Base-by-base conservation (phyloP, 2,797 vertebrate species). In the Lates japonicus region DNA sequence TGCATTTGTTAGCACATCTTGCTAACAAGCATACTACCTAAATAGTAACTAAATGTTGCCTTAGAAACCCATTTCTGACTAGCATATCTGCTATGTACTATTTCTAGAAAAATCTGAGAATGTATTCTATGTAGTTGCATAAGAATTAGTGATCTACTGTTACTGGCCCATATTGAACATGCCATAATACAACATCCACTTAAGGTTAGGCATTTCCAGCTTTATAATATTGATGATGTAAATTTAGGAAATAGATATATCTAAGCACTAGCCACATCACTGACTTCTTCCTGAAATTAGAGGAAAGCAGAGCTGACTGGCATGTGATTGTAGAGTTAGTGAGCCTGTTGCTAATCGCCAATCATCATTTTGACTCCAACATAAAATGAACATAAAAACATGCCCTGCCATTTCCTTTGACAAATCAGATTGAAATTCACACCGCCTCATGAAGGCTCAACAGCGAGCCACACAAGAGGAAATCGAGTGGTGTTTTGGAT, bases 301-400 rank as follows among this genome's bases (percentile, higher is more conserved):
- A 57, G 42, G 37, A 29, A 48, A 63, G 72, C 55, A 31, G 33
- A 54, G n/a, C 39, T 57, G 72, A 41, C 51, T 51, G 63, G 9
- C 44, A 25, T 55, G 57, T 42, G 54, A 67, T 49, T 41, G 70
- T 17, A 39, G 70, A 88, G 78, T 75, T 76, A 76, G 67, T 72
- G 74, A 85, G 52, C 60, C 78, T 65, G 74, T 54, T 55, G 58
- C 65, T 79, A 76, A 82, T 89, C 68, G 62, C 67, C 81, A 72
- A 84, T 88, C 63, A 80, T 82, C 75, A 52, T 80, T 80, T 57
- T 41, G 63, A 70, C 70, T 75, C 13, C 16, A 9, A 46, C 48
- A 58, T 60, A 31, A 80, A 83, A 76, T 31, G n/a, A 79, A 55
- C 76, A 82, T 81, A 39, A 76, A 80, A 74, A 72, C 41, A 46